Conservation (phyloP, 2,888 invertebrate genomes). For the Lasioglossum pauxillum region DNA sequence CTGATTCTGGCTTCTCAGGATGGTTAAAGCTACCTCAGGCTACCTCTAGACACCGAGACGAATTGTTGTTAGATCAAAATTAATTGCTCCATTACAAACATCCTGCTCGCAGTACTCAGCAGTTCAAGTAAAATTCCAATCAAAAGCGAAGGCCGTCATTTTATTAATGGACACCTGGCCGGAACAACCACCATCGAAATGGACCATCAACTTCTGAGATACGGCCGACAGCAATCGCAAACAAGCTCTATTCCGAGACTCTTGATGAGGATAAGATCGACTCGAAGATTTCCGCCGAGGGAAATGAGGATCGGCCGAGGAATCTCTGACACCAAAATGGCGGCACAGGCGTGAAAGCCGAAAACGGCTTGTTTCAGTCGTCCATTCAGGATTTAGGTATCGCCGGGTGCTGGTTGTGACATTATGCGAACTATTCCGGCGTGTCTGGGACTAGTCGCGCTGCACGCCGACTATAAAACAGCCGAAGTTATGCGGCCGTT, state of each 20-base stretch:
- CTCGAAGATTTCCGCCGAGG: neutral
- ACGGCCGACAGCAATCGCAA: neutral
- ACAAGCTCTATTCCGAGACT: neutral
- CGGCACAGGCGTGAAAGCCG: neutral
- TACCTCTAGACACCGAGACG: neutral
- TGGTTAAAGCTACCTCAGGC: neutral
- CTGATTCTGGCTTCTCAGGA: neutral
- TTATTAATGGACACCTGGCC: too few relatives aligned
- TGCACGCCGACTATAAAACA: constrained; percentile 33
- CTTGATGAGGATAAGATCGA: neutral
- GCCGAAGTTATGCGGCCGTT: constrained; percentile 35
- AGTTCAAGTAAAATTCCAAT: neutral
- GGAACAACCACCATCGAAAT: neutral
- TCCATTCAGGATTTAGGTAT: constrained; percentile 5
- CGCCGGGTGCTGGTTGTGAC: constrained; percentile 17
- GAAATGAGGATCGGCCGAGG: neutral
- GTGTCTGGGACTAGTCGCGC: constrained; percentile 26
- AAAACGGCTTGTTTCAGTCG: neutral
- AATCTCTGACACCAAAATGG: neutral
- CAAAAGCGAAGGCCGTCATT: neutral
- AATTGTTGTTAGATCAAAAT: neutral
- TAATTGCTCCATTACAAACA: neutral
- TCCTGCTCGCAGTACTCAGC: neutral
- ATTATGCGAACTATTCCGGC: constrained; percentile 24
- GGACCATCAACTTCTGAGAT: neutral